Evolutionary conservation across 2,888 invertebrate genomes (phyloP).

Genomic region (Heterodera filipjevi): DNA sequence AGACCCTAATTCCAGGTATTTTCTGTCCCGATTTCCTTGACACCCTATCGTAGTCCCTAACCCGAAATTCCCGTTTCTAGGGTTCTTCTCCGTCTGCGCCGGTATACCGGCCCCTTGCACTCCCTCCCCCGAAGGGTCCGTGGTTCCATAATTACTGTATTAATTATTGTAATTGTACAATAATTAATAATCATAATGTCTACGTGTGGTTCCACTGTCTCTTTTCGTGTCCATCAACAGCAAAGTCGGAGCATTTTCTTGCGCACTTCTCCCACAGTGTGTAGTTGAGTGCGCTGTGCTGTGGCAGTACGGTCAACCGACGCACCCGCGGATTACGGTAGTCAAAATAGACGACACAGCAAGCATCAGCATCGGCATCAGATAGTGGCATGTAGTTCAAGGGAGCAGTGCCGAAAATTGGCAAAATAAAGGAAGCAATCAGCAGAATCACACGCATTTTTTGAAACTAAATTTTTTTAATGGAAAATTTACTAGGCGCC

Average conservation of each 20-base stretch:
- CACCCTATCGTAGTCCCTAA: no score
- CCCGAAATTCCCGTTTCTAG: no score
- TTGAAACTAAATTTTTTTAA: no score
- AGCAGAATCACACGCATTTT: no score
- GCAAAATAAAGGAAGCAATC: neutral
- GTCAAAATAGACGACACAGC: constrained; percentile 2
- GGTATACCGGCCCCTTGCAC: no score
- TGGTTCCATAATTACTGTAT: no score
- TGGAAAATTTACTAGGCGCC: no score
- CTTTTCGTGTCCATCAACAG: neutral
- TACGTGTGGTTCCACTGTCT: neutral
- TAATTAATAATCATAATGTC: neutral
- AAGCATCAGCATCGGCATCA: neutral
- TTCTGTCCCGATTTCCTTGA: no score
- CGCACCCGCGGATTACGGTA: neutral
- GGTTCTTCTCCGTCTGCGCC: no score
- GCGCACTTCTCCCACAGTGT: neutral
- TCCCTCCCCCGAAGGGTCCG: no score
- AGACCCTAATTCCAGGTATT: no score
- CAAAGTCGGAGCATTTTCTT: neutral
- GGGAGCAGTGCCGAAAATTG: neutral
- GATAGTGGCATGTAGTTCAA: neutral
- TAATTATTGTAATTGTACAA: neutral
- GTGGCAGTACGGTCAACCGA: neutral
- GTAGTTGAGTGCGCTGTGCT: neutral